Evolutionary conservation across 2,113 vertebrate species (phyloP).

Genomic region (Tragelaphus strepsiceros): DNA sequence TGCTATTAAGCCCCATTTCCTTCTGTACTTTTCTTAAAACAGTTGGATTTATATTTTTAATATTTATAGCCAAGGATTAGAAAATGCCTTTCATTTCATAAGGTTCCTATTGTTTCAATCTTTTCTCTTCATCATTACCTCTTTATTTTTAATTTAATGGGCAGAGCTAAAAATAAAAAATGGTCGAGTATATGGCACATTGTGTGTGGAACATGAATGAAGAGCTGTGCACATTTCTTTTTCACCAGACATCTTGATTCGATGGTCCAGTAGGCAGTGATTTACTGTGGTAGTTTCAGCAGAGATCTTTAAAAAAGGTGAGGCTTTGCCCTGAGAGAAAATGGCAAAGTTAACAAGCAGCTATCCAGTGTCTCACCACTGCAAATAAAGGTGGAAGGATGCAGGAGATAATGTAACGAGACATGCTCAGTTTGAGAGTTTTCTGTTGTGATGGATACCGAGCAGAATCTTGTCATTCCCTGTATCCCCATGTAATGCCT

Average conservation of each 20-base stretch:
- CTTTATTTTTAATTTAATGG: slow-evolving; percentile 37
- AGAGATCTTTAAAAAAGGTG: slow-evolving; percentile 31
- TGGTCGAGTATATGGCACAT: neutral
- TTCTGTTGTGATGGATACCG: neutral
- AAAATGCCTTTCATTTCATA: neutral
- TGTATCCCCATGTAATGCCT: neutral
- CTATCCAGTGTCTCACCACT: neutral
- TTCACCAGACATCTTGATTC: neutral
- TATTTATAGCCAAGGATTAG: neutral
- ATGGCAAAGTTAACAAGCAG: slow-evolving; percentile 29
- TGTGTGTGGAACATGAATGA: neutral
- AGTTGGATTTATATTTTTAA: slow-evolving; percentile 26
- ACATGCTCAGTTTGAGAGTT: neutral
- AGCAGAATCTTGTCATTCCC: neutral
- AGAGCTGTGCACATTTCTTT: neutral
- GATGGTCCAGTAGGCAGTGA: neutral
- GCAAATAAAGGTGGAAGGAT: neutral
- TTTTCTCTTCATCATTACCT: neutral
- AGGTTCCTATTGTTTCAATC: neutral
- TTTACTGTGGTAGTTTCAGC: neutral
- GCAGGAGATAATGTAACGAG: neutral
- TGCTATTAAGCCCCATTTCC: slow-evolving; percentile 42
- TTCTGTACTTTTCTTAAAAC: neutral
- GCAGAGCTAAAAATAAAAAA: slow-evolving; percentile 25
- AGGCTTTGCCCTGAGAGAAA: neutral